Base-by-base conservation (phyloP, 2,888 invertebrate genomes). In the Lasioglossum oenotherae region DNA sequence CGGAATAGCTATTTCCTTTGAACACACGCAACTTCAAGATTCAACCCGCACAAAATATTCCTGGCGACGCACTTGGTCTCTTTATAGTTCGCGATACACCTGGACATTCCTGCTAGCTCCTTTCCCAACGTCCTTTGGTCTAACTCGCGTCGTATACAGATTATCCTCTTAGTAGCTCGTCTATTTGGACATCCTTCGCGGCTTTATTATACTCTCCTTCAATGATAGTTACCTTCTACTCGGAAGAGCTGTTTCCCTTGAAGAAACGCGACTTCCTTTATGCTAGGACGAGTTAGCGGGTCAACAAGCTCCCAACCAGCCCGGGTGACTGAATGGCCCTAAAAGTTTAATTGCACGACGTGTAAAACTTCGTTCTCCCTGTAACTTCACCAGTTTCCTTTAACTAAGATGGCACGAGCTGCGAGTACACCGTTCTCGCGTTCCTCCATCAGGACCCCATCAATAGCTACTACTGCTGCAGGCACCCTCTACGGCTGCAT, bases 281-380 rank as follows among this genome's bases (percentile, higher is more conserved):
- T 49, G 46, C 5, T 31, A 31, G 60, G n/a, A 23, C 31, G 31
- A 78, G 57, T 19, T 53, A 10, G n/a, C 23, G 19, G 4, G 23
- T 73, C 79, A 35, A 44, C 60, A 53, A 72, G 38, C 78, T 72
- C 19, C 31, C 23, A 71, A 23, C 46, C 53, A 53, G 23, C 53
- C 53, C 60, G 35, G 27, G 4, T 27, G 60, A 67, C 67, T 35
- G n/a, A n/a, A 44, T 27, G 76, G 46, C 35, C 44, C 14, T 35
- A 46, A 67, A 80, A 80, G n/a, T 80, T 80, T 80, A 80, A 80
- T 77, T 38, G 72, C 49, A 57, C 77, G 35, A 77, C 35, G 23
- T 53, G n/a, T 44, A 57, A 71, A 60, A 76, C 23, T 31, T 69
- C 38, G 35, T 35, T 31, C 69, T 10, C 69, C 23, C 35, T 23